A percentile compares a stretch with the other conserved stretches of the same genome.
phyloP scores from a whole-genome alignment of 2,797 vertebrate species.

The Hoplostethus mediterraneus region DNA sequence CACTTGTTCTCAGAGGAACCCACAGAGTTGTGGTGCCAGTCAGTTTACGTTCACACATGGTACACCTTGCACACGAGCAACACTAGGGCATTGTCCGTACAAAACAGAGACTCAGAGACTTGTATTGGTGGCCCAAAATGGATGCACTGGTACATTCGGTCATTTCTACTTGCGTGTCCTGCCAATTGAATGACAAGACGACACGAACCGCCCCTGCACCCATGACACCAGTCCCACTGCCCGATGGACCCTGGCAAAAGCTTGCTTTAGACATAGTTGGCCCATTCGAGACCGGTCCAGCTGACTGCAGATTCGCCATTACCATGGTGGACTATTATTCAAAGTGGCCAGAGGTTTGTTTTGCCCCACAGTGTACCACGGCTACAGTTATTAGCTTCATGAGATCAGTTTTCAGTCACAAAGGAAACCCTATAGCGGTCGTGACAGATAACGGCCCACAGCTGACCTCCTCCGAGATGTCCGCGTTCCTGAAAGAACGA shows the following conservation, averaged over 20 bases:
- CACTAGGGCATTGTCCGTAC: no score
- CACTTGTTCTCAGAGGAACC: neutral
- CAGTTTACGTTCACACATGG: no score
- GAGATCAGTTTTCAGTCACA: slow-evolving; percentile 23
- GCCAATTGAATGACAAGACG: no score
- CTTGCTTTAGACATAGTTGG: slow-evolving; percentile 9
- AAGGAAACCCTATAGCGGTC: slow-evolving; percentile 13
- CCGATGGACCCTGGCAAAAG: slow-evolving; percentile 6
- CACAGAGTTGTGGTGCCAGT: neutral
- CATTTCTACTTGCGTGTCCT: no score
- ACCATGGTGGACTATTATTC: slow-evolving; percentile 20
- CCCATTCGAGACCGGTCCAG: slow-evolving; percentile 10
- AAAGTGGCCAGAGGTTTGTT: slow-evolving; percentile 20
- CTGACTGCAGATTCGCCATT: slow-evolving; percentile 3
- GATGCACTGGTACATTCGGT: no score
- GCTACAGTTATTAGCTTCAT: slow-evolving; percentile 12
- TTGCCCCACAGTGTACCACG: neutral
- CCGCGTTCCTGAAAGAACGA: slow-evolving; percentile 5
- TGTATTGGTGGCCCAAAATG: no score
- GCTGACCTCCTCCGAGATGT: slow-evolving; percentile 10
- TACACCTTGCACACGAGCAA: no score
- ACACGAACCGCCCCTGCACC: no score
- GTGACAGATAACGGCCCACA: slow-evolving; percentile 21
- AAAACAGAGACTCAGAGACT: no score
- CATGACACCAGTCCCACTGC: slow-evolving; percentile 4